Evolutionary conservation across 1,140 invertebrate species (phyloP).

Genomic region (Penaeus japonicus): DNA sequence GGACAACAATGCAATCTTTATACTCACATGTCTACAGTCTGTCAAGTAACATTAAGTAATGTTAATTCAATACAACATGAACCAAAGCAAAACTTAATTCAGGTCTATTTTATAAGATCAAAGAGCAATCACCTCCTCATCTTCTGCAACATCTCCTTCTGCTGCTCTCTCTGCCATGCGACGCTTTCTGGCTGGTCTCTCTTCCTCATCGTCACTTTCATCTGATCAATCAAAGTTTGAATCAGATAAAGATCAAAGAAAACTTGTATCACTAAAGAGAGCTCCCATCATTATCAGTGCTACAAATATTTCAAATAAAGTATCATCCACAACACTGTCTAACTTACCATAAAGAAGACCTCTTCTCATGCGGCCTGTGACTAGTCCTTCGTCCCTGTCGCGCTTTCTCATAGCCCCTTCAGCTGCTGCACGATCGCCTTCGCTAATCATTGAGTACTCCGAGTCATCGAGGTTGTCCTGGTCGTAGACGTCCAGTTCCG

Average conservation of each 20-base stretch:
- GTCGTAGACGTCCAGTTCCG: constrained; percentile 94
- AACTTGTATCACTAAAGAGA: no score
- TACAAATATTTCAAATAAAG: no score
- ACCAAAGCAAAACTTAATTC: neutral
- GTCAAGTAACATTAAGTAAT: no score
- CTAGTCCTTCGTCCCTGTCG: constrained; percentile 84
- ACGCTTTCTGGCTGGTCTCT: constrained; percentile 74
- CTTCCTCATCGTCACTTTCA: constrained; percentile 73
- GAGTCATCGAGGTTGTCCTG: constrained; percentile 85
- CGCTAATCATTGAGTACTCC: constrained; percentile 86
- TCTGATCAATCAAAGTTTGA: constrained; percentile 64
- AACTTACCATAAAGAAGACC: constrained; percentile 68
- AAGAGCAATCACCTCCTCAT: constrained; percentile 70
- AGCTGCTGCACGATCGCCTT: constrained; percentile 84
- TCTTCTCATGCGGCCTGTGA: constrained; percentile 75
- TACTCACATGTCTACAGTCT: neutral
- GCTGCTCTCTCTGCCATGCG: constrained; percentile 85
- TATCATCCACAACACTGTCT: neutral
- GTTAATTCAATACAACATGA: no score
- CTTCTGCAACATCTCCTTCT: constrained; percentile 77
- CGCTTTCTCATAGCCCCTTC: constrained; percentile 86
- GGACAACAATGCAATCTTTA: neutral
- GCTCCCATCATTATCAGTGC: no score
- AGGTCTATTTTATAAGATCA: constrained; percentile 57
- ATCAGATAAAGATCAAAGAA: no score